Conservation (phyloP, 2,113 vertebrate genomes). For the Carlito syrichta region DNA sequence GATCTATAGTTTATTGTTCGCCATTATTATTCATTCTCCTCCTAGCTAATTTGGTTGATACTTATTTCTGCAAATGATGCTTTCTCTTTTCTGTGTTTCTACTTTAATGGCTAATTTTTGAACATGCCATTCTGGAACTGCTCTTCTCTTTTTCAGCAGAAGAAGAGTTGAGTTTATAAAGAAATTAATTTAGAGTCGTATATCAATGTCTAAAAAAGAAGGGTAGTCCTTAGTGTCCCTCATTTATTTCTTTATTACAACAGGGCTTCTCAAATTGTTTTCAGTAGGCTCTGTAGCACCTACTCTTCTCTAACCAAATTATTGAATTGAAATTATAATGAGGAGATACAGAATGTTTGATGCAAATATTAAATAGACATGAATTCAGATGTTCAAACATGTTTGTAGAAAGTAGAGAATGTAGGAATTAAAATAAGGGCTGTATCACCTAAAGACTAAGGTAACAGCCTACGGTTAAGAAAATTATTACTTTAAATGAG, state of each 20-base stretch:
- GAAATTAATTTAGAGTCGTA: background rate
- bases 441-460: background rate
- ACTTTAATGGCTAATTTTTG: background rate
- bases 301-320: no score
- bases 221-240: background rate
- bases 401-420: constrained; percentile 27
- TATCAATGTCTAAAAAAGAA: background rate
- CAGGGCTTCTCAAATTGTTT: no score
- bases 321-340: no score
- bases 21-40: background rate
- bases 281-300: no score
- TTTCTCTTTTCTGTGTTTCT: background rate
- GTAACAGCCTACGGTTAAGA: background rate
- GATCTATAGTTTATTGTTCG: background rate
- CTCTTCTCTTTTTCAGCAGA: background rate
- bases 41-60: background rate
- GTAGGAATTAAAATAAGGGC: background rate
- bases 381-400: background rate
- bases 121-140: background rate
- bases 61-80: constrained; percentile 12
- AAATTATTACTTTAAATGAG: constrained; percentile 36
- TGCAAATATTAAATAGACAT: constrained; percentile 16
- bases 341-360: background rate
- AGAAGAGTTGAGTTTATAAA: background rate
- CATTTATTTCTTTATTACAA: no score